Base-by-base conservation (phyloP, 2,113 vertebrate genomes). In the Setophaga kirtlandii region DNA sequence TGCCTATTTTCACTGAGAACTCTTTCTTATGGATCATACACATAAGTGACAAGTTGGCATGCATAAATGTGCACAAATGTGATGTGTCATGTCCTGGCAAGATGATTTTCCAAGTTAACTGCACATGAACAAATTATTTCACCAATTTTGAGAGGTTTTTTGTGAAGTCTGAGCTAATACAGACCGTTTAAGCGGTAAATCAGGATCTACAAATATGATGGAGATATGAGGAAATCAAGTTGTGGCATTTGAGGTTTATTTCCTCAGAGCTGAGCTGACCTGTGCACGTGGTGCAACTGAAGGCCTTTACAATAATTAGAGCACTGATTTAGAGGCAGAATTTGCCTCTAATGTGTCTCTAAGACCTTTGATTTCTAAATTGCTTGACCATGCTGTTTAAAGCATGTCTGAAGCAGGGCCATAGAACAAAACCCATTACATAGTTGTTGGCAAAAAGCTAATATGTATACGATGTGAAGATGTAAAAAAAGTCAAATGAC, bases 201-300 rank as follows among this genome's bases (percentile, higher is more conserved):
- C 25, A 62, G 68, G 65, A 73, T 60, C 59, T 67, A 12, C 1
- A 74, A 16, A 55, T 63, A 33, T 8, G 46, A 83, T 5, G 2
- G 20, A 49, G 18, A 46, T 44, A 68, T 19, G 31, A 88, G 22
- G 16, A 33, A 21, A 63, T 23, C 0, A 7, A 30, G 4, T 73
- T 49, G 30, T 59, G 68, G 75, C 14, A 49, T 55, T 86, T n/a
- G 52, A 41, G 11, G 30, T 52, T 42, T 35, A 52, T 52, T 64
- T 18, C 27, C 39, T 62, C 35, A 63, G 65, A 55, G 24, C 30
- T 65, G 79, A 85, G 50, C 35, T 80, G 53, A 50, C 13, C 59
- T 22, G 12, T 12, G 7, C 1, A 1, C 1, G 1, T 35, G 15
- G 30, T 62, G 42, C 3, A 2, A n/a, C 49, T 69, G 62, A 82